Evolutionary conservation across 1,140 invertebrate species (phyloP).

Genomic region (Drosophila obscura): DNA sequence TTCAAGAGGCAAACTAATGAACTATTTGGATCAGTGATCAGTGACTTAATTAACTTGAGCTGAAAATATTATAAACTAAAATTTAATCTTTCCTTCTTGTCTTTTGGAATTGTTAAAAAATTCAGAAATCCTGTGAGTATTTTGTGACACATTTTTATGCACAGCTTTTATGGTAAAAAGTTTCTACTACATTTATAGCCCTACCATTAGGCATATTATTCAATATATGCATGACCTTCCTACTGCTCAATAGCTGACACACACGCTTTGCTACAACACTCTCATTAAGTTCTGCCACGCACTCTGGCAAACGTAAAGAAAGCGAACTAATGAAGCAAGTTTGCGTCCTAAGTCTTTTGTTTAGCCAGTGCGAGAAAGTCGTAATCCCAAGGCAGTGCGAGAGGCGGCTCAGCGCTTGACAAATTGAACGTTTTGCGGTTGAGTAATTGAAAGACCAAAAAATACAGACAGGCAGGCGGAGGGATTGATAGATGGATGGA

Average conservation of each 20-base stretch:
- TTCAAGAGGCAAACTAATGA: too few species aligned
- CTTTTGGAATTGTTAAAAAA: too few species aligned
- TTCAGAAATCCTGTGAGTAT: too few species aligned
- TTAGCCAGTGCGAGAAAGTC: conserved; percentile 35
- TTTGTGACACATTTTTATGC: too few species aligned
- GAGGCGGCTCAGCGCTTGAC: conserved; percentile 28
- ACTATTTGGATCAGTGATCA: too few species aligned
- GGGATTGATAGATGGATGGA: conserved; percentile 7
- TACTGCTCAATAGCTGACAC: conserved; percentile 1
- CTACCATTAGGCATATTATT: background rate
- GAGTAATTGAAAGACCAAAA: conserved; percentile 47
- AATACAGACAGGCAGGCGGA: conserved; percentile 23
- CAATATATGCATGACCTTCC: background rate
- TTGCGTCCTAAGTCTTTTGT: conserved; percentile 61
- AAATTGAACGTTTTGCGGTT: conserved; percentile 46
- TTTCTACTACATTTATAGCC: too few species aligned
- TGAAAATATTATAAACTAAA: too few species aligned
- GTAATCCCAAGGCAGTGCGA: conserved; percentile 14
- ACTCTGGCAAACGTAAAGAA: conserved; percentile 9
- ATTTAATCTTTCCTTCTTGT: too few species aligned
- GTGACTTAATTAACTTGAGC: too few species aligned
- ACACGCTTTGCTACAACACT: background rate
- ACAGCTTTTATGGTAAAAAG: too few species aligned
- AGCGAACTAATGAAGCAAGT: conserved; percentile 38
- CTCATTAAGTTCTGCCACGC: conserved; percentile 21